phyloP scores from a whole-genome alignment of 53 echinoderm and acorn worm species.

The Arbacia lixula region DNA sequence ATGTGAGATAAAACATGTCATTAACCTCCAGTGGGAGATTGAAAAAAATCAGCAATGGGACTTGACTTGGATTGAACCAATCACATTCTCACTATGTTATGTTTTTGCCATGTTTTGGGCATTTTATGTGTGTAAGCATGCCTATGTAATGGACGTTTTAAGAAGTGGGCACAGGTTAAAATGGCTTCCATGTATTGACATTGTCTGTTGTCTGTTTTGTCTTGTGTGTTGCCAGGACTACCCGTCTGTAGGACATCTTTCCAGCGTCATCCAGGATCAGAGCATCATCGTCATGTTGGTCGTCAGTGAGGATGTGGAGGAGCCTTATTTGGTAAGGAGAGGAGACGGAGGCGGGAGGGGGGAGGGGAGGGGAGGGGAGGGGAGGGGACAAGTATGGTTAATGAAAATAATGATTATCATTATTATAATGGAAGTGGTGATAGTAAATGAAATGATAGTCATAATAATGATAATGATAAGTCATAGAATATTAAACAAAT shows the following conservation, averaged over 20 bases:
- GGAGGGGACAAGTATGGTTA: neutral
- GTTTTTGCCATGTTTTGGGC: too few relatives aligned
- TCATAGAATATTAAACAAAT: neutral
- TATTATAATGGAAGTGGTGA: neutral
- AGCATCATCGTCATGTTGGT: conserved; percentile 79
- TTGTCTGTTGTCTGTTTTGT: neutral
- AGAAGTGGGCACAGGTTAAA: too few relatives aligned
- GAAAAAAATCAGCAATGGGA: too few relatives aligned
- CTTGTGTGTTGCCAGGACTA: conserved; percentile 67
- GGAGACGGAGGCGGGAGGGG: too few relatives aligned
- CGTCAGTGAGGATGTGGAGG: conserved; percentile 30
- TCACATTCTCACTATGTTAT: too few relatives aligned
- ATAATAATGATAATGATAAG: neutral
- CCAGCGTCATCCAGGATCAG: conserved; percentile 64
- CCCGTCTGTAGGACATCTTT: conserved; percentile 81
- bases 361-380: too few relatives aligned
- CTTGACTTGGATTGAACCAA: too few relatives aligned
- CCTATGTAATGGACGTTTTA: too few relatives aligned
- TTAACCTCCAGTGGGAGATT: too few relatives aligned
- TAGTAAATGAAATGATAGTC: neutral
- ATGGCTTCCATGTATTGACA: too few relatives aligned
- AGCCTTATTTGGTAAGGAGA: conserved; percentile 69
- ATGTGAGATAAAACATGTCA: too few relatives aligned
- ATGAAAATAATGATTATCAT: neutral
- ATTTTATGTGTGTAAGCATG: too few relatives aligned